Percentiles rank a stretch among this genome's conserved stretches.
phyloP scores from a whole-genome alignment of 2,888 invertebrate genomes.

The Cordilura impudica region DNA sequence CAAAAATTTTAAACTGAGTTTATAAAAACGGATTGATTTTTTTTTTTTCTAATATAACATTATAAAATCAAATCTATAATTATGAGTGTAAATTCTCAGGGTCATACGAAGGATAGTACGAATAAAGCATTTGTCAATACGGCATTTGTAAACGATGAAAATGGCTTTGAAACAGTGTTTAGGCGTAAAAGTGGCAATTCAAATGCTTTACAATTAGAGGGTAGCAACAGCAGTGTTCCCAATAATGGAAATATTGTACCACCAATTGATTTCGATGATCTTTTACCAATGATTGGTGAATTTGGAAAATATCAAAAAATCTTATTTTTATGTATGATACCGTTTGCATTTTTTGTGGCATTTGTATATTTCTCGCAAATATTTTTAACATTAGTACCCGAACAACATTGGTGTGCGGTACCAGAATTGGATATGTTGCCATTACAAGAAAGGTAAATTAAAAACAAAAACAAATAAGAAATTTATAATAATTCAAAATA shows the following conservation, averaged over 20 bases:
- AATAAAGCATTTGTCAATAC: slow-evolving; percentile 61
- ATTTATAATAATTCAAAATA: no score
- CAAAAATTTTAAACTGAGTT: slow-evolving; percentile 35
- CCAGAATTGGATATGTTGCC: slow-evolving; percentile 79
- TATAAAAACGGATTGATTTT: slow-evolving; percentile 30
- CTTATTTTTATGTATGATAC: slow-evolving; percentile 89
- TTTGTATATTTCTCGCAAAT: slow-evolving; percentile 94
- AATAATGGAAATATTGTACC: slow-evolving; percentile 55
- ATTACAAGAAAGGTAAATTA: slow-evolving; percentile 84
- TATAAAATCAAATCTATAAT: slow-evolving; percentile 20
- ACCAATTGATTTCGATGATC: slow-evolving; percentile 87
- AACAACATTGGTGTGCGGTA: slow-evolving; percentile 89
- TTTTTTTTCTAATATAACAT: neutral
- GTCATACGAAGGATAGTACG: slow-evolving; percentile 50
- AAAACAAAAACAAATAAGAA: no score
- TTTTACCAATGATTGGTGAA: slow-evolving; percentile 89
- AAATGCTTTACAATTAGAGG: slow-evolving; percentile 69
- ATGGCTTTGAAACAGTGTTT: slow-evolving; percentile 65
- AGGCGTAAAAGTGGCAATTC: slow-evolving; percentile 72
- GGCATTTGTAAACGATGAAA: slow-evolving; percentile 62
- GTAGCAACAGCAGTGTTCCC: slow-evolving; percentile 36
- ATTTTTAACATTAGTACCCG: slow-evolving; percentile 89
- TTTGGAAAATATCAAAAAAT: slow-evolving; percentile 91
- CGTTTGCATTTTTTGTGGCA: slow-evolving; percentile 91
- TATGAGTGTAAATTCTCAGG: slow-evolving; percentile 53